Evolutionary conservation across 2,797 vertebrate species (phyloP).

Genomic region (Glyptemys insculpta): DNA sequence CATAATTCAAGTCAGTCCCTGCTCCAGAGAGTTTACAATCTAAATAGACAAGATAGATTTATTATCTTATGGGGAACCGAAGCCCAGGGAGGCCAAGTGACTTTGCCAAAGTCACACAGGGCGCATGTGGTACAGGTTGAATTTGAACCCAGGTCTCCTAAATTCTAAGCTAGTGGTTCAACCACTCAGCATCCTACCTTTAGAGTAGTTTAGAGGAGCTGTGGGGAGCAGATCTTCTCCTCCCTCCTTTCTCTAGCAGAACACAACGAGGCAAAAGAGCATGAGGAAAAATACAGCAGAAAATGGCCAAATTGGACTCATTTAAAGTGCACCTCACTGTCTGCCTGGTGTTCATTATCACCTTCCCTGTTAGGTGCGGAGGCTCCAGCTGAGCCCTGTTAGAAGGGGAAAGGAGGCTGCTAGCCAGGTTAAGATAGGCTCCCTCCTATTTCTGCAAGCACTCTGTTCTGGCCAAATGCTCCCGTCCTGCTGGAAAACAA

Average conservation of each 20-base stretch:
- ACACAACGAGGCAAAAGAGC: not conserved
- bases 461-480: not conserved
- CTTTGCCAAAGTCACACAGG: not conserved
- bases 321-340: not conserved
- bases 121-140: not conserved
- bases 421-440: not conserved
- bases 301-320: not conserved
- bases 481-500: not conserved
- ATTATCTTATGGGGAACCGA: not conserved
- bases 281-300: not conserved
- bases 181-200: not conserved
- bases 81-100: not conserved
- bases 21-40: not conserved
- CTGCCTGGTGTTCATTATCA: not conserved
- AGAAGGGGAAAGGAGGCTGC: not conserved
- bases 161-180: too few species aligned
- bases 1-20: accelerated
- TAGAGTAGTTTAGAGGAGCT: not conserved
- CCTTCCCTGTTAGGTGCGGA: not conserved
- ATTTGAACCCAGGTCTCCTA: not conserved
- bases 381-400: not conserved
- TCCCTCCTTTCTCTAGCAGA: not conserved
- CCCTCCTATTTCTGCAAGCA: not conserved
- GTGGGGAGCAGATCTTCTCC: not conserved
- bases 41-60: not conserved